Percentiles rank a stretch among this genome's conserved stretches.
phyloP scores from a whole-genome alignment of 2,797 vertebrate genomes.

The Salmo trutta region DNA sequence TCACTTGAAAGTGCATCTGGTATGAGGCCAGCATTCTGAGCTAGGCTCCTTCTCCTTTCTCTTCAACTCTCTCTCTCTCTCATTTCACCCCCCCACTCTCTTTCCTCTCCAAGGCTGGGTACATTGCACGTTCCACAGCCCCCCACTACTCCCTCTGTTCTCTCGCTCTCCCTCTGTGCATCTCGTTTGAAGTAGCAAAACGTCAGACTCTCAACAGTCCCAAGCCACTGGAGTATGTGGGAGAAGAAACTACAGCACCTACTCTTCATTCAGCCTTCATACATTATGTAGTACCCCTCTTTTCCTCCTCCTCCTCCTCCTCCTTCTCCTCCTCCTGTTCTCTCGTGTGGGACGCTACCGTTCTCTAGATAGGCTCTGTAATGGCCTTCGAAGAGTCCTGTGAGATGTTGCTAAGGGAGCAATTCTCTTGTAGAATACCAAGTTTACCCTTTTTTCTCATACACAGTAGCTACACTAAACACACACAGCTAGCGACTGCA shows the following conservation, averaged over 20 bases:
- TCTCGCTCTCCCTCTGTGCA: neutral
- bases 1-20: neutral
- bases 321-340: neutral
- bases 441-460: neutral
- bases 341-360: neutral
- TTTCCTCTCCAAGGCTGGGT: neutral
- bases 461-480: too few species aligned
- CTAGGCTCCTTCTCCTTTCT: too few species aligned
- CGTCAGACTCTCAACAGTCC: neutral
- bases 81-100: neutral
- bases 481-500: neutral
- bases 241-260: neutral
- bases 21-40: neutral
- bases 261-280: too few species aligned
- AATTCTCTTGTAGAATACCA: neutral
- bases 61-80: neutral
- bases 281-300: too few species aligned
- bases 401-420: neutral
- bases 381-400: neutral
- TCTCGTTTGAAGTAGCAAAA: neutral
- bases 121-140: neutral
- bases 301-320: too few species aligned
- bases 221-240: neutral
- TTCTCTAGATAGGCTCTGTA: neutral
- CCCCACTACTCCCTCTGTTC: too few species aligned